Evolutionary conservation across 2,888 invertebrate species (phyloP).

Genomic region (Parelbella ahira): DNA sequence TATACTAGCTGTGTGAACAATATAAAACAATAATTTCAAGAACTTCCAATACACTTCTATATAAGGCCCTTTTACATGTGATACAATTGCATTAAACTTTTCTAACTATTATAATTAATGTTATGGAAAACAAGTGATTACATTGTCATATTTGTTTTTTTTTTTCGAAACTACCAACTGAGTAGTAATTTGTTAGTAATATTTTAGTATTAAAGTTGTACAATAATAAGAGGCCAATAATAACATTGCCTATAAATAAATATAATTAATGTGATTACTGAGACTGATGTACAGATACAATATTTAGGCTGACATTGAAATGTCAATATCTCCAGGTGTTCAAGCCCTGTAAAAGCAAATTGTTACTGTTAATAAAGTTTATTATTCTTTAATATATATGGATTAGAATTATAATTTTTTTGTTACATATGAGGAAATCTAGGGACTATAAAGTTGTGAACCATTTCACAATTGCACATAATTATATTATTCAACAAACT

Average conservation of each 20-base stretch:
- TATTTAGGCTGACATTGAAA: conserved; percentile 36
- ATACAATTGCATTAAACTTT: conserved; percentile 16
- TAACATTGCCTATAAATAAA: conserved; percentile 26
- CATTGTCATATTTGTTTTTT: too few species aligned
- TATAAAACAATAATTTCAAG: conserved; percentile 45
- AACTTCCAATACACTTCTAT: conserved; percentile 27
- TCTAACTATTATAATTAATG: too few species aligned
- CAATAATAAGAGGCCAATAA: background rate
- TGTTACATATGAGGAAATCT: too few species aligned
- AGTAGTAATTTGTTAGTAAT: too few species aligned
- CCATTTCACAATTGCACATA: too few species aligned
- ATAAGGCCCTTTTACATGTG: conserved; percentile 28
- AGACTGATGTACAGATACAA: conserved; percentile 37
- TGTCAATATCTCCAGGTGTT: conserved; percentile 35
- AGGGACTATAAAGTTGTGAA: too few species aligned
- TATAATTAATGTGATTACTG: conserved; percentile 35
- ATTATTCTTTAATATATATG: too few species aligned
- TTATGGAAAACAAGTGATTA: too few species aligned
- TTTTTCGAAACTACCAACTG: too few species aligned
- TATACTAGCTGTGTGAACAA: conserved; percentile 33
- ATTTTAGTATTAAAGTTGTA: background rate
- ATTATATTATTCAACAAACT: too few species aligned
- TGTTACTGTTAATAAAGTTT: too few species aligned
- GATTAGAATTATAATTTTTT: too few species aligned
- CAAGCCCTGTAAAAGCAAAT: conserved; percentile 56